phyloP scores from a whole-genome alignment of 2,888 invertebrate genomes.

The Dorcus parallelipipedus region DNA sequence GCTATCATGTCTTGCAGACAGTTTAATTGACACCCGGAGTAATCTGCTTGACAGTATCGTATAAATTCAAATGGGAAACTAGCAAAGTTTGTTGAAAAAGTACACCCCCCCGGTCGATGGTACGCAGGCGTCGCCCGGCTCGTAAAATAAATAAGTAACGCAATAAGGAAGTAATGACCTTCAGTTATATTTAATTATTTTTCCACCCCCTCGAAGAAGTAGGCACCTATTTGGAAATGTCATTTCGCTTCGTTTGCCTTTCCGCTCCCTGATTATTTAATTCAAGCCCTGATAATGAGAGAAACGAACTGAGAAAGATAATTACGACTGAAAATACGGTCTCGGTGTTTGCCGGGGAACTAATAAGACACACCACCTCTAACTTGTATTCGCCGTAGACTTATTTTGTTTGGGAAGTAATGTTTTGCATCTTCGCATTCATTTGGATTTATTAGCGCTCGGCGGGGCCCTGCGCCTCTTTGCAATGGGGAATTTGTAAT shows the following conservation, averaged over 20 bases:
- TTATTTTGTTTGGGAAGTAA: conserved; percentile 22
- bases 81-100: neutral
- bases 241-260: conserved; percentile 48
- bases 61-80: conserved; percentile 42
- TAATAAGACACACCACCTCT: conserved; percentile 25
- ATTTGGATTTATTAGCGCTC: conserved; percentile 23
- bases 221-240: conserved; percentile 42
- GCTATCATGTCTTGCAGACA: conserved; percentile 36
- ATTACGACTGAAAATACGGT: conserved; percentile 47
- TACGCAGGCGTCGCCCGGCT: neutral
- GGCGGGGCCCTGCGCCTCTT: conserved; percentile 1
- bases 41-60: conserved; percentile 44
- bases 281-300: conserved; percentile 47
- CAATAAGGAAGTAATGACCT: conserved; percentile 3
- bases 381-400: conserved; percentile 23
- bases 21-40: conserved; percentile 41
- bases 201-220: neutral
- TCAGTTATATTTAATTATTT: conserved; percentile 17
- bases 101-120: neutral
- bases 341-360: conserved; percentile 15
- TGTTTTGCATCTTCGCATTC: conserved; percentile 22
- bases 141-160: neutral
- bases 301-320: conserved; percentile 48
- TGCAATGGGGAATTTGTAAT: conserved; percentile 23
- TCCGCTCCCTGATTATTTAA: conserved; percentile 49